phyloP scores from a whole-genome alignment of 2,113 vertebrate species.

The Clarias batrachus region DNA sequence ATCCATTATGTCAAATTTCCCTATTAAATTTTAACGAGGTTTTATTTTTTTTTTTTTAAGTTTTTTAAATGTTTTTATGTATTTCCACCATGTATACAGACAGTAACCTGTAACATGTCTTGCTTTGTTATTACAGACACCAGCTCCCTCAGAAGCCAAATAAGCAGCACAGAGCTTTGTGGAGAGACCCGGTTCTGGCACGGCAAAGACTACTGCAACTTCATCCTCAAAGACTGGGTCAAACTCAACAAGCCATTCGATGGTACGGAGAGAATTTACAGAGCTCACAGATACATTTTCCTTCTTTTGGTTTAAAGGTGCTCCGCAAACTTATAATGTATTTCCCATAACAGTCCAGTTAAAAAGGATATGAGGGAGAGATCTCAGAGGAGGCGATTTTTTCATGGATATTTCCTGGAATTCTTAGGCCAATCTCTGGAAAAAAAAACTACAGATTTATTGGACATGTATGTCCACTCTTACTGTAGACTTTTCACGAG shows the following conservation, averaged over 20 bases:
- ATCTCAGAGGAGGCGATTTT: no score
- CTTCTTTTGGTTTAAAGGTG: not conserved
- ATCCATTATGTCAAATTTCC: not conserved
- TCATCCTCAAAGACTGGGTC: slow-evolving; percentile 58
- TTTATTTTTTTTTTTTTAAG: no score
- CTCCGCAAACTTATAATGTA: not conserved
- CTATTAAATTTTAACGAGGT: no score
- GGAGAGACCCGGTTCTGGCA: slow-evolving; percentile 58
- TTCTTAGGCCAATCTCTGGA: no score
- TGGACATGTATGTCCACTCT: no score
- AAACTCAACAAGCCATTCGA: slow-evolving; percentile 60
- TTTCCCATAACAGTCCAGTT: slow-evolving; percentile 52
- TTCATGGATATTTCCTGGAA: no score
- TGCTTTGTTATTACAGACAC: slow-evolving; percentile 41
- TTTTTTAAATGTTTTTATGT: no score
- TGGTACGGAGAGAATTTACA: slow-evolving; percentile 39
- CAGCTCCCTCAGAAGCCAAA: slow-evolving; percentile 53
- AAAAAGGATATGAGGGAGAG: slow-evolving; percentile 58
- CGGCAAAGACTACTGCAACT: slow-evolving; percentile 59
- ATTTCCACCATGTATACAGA: not conserved
- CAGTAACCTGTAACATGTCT: not conserved
- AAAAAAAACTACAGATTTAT: no score
- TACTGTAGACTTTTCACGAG: no score
- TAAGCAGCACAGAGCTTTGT: slow-evolving; percentile 61
- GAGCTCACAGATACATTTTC: slow-evolving; percentile 9